phyloP scores from a whole-genome alignment of 2,113 vertebrate genomes.

The Rhinichthys klamathensis region DNA sequence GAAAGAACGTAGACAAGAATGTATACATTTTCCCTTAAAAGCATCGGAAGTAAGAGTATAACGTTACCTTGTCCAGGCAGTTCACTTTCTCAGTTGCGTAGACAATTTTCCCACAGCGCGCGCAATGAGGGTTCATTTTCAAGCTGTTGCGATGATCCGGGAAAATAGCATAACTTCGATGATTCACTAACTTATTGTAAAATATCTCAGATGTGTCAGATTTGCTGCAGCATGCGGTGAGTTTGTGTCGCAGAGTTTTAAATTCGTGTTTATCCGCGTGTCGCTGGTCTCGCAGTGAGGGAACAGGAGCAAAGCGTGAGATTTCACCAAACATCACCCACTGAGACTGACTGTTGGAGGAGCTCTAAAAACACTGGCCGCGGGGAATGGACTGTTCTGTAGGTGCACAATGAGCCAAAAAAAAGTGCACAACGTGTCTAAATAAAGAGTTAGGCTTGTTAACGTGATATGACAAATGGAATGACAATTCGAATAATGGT shows the following conservation, averaged over 20 bases:
- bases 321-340: constrained; percentile 37
- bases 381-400: background rate
- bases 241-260: background rate
- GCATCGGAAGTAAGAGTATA: background rate
- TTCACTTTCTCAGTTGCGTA: constrained; percentile 62
- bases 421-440: background rate
- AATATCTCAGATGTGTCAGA: background rate
- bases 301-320: constrained; percentile 20
- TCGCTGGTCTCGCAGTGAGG: constrained; percentile 7
- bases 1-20: background rate
- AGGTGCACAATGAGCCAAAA: background rate
- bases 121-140: constrained; percentile 61
- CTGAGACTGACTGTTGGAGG: constrained; percentile 21
- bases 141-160: constrained; percentile 21
- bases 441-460: background rate
- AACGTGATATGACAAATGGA: background rate
- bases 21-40: background rate
- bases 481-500: background rate
- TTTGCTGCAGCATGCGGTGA: background rate
- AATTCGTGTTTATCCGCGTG: constrained; percentile 22
- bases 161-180: constrained; percentile 14
- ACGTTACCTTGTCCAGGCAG: constrained; percentile 58
- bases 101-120: constrained; percentile 62
- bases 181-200: background rate
- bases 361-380: background rate